Evolutionary conservation across 2,113 vertebrate genomes (phyloP).

Genomic region (Zosterops pallidus): DNA sequence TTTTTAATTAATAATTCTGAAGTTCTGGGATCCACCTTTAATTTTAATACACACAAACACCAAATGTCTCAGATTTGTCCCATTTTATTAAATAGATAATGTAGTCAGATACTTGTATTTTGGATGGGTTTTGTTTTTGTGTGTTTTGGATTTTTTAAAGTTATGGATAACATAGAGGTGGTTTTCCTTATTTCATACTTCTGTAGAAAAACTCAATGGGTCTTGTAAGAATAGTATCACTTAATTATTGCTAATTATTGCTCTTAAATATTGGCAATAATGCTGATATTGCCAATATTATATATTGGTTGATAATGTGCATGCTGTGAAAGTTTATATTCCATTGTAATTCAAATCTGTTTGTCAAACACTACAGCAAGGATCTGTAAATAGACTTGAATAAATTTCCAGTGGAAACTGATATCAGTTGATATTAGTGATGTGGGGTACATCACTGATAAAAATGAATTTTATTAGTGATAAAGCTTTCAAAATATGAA

Average conservation of each 20-base stretch:
- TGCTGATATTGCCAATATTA: neutral
- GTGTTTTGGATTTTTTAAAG: neutral
- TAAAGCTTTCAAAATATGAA: neutral
- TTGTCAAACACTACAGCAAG: neutral
- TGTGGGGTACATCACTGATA: neutral
- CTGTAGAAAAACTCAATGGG: neutral
- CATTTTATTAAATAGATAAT: neutral
- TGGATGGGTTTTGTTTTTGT: neutral
- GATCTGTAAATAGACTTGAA: neutral
- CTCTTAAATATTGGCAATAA: neutral
- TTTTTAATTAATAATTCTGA: neutral
- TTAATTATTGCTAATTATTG: neutral
- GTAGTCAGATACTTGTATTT: neutral
- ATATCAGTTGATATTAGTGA: neutral
- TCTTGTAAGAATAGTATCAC: neutral
- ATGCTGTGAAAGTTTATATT: neutral
- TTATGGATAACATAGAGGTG: accelerated
- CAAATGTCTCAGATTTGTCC: neutral
- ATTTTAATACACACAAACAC: neutral
- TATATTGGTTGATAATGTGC: neutral
- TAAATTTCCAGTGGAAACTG: neutral
- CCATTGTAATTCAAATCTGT: neutral
- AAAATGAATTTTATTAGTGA: neutral
- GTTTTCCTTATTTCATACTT: neutral
- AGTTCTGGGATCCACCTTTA: neutral